A percentile compares a stretch with the other conserved stretches of the same genome.
These are phyloP conservation scores for Sylvia borin DNA, from an alignment of 2,797 vertebrate genomes.

Conservation along the genomic window DNA sequence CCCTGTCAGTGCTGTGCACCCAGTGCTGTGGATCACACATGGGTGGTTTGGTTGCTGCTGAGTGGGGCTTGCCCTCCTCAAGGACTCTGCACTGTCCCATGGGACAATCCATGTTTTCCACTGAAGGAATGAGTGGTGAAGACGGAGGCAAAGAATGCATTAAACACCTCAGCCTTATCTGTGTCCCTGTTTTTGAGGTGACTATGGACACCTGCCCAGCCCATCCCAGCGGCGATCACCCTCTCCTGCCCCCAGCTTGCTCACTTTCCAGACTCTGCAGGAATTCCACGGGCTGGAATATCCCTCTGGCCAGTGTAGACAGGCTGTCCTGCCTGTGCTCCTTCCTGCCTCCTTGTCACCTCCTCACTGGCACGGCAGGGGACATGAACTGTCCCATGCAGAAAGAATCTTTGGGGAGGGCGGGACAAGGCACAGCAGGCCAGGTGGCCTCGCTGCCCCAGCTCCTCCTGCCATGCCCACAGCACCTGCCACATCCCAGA, in stretches of 20 bases:
- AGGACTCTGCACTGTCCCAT: not conserved
- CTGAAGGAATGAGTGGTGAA: not conserved
- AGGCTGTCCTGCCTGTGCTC: not conserved
- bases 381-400: not conserved
- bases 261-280: not conserved
- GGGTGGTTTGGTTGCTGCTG: no score
- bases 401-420: not conserved
- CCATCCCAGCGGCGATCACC: not conserved
- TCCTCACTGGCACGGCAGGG: not conserved
- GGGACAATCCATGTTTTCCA: not conserved
- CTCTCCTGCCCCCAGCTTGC: not conserved
- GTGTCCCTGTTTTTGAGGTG: not conserved
- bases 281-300: not conserved
- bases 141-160: accelerated
- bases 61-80: not conserved
- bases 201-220: not conserved
- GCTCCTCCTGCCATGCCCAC: not conserved
- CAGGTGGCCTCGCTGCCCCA: no score
- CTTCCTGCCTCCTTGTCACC: not conserved
- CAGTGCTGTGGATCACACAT: not conserved
- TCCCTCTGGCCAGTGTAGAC: not conserved
- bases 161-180: not conserved
- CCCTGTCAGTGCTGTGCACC: not conserved
- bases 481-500: no score
- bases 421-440: not conserved